phyloP scores from a whole-genome alignment of 1,140 invertebrate species.

The Orius laevigatus region DNA sequence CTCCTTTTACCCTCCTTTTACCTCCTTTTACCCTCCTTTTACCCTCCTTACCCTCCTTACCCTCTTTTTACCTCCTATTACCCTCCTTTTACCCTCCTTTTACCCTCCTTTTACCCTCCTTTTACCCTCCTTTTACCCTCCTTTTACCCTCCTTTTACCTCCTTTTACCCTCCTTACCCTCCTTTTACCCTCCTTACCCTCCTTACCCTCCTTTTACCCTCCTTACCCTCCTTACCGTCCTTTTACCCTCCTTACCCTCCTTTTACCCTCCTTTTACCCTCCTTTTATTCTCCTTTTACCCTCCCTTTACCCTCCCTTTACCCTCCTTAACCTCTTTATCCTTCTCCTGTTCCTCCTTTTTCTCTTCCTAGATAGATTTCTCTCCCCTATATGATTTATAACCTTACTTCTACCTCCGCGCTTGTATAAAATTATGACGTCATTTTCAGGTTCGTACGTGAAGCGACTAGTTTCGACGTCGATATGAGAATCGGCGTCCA shows the following conservation, averaged over 20 bases:
- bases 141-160: not conserved
- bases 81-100: not conserved
- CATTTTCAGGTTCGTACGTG: conserved; percentile 56
- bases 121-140: too few relatives aligned
- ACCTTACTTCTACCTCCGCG: not conserved
- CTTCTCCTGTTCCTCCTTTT: not conserved
- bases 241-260: not conserved
- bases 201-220: not conserved
- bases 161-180: not conserved
- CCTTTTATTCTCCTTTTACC: too few relatives aligned
- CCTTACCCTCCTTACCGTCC: not conserved
- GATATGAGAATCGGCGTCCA: conserved; percentile 94
- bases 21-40: not conserved
- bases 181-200: not conserved
- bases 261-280: not conserved
- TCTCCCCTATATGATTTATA: too few relatives aligned
- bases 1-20: not conserved
- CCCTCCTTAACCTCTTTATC: too few relatives aligned
- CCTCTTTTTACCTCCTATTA: too few relatives aligned
- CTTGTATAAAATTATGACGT: not conserved
- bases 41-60: too few relatives aligned
- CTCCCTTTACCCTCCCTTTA: not conserved
- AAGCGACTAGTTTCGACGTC: conserved; percentile 75
- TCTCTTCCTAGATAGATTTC: not conserved
- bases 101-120: not conserved